Evolutionary conservation across 2,113 vertebrate species (phyloP).

Genomic region (Alethe diademata): DNA sequence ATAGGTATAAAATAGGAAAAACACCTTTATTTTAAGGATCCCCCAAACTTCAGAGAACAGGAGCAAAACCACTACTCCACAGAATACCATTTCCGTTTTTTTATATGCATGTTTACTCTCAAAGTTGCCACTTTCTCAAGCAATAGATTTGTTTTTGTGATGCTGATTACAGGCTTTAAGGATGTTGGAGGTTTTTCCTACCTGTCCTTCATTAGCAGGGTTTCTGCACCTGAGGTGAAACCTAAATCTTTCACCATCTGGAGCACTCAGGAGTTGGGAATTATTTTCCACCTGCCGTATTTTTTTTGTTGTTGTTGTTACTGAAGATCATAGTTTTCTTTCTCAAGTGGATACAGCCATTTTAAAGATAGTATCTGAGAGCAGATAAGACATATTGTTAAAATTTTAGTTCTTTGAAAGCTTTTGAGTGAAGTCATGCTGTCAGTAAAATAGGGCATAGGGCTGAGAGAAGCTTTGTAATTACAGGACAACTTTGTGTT

Average conservation of each 20-base stretch:
- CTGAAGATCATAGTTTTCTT: neutral
- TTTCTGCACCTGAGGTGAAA: neutral
- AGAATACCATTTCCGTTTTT: neutral
- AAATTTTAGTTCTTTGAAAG: neutral
- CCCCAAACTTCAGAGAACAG: neutral
- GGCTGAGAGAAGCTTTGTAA: neutral
- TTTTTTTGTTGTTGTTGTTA: neutral
- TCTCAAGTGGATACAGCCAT: neutral
- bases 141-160: neutral
- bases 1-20: neutral
- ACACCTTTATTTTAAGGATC: neutral
- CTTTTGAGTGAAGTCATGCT: neutral
- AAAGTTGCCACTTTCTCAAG: neutral
- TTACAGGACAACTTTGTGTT: neutral
- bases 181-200: rapidly evolving
- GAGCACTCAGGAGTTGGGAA: neutral
- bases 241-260: neutral
- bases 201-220: neutral
- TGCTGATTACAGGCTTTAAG: neutral
- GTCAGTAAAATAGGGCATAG: neutral
- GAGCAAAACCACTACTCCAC: neutral
- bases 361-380: neutral
- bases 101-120: neutral
- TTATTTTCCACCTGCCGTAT: neutral
- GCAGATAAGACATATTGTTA: neutral